Evolutionary conservation across 2,888 invertebrate genomes (phyloP), one percentile per base, ranked within the genome.

Genomic region (Halocaridina rubra): DNA sequence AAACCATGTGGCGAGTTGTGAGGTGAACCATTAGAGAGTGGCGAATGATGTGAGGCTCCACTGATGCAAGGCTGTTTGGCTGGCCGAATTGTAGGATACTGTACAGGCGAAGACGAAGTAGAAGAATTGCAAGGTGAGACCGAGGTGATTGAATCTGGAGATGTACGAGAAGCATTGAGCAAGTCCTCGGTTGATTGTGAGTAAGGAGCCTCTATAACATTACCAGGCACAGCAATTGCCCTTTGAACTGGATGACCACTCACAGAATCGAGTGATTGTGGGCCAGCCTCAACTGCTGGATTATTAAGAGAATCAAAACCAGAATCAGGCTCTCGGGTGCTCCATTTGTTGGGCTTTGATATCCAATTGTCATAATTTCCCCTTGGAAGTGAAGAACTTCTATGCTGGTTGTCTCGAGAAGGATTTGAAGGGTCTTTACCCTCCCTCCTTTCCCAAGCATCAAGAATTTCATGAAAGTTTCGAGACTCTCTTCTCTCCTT

Each of bases 261-360:
- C n/a, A 76, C 53, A 24, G 69, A 79, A 22, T 82, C 67, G 5
- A 80, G 57, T 10, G 81, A 82, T 33, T 72, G 64, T 5, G 82
- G 87, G 2, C 85, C 82, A 33, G 16, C 24, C 10, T 78, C 84
- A 7, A 53, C 74, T n/a, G 46, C 27, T 5, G 80, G 76, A n/a
- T 59, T 33, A 19, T 32, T 67, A 33, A 87, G 71, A n/a, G 87
- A 87, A 39, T 87, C 87, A 32, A 87, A 85, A 29, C 87, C 87
- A 32, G 87, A 87, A n/a, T 87, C 87, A 7, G 72, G 85, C 7
- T 87, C 82, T 22, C 85, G 59, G 5, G 78, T 71, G 22, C 61
- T 67, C 85, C 87, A 85, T n/a, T 74, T 53, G 29, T 75, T 33
- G 27, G 69, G n/a, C 30, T 32, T 16, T 16, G 80, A 39, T 3